Conservation (phyloP, 1,140 invertebrate species). For the Drosophila ironensis region DNA sequence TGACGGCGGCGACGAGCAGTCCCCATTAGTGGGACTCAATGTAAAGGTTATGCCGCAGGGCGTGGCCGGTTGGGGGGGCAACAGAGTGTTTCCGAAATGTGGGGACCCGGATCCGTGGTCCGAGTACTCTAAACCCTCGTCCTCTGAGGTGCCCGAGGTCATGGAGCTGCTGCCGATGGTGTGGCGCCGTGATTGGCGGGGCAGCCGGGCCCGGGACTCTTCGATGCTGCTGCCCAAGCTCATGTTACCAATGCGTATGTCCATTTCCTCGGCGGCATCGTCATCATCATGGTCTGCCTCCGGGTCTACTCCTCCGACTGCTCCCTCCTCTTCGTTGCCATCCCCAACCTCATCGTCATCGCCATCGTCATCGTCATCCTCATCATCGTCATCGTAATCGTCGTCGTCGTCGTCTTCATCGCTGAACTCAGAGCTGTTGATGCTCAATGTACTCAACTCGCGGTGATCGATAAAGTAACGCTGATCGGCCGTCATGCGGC, state of each 20-base stretch:
- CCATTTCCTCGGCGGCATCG: constrained; percentile 70
- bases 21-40: constrained; percentile 84
- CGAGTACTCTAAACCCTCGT: constrained; percentile 68
- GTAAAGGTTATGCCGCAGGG: constrained; percentile 87
- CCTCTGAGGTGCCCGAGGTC: constrained; percentile 61
- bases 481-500: constrained; percentile 83
- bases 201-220: constrained; percentile 59
- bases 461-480: constrained; percentile 73
- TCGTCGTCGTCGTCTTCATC: constrained; percentile 84
- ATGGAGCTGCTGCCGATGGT: constrained; percentile 75
- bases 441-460: constrained; percentile 81
- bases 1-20: constrained; percentile 72
- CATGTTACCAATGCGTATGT: constrained; percentile 62
- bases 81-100: constrained; percentile 70
- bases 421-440: constrained; percentile 83
- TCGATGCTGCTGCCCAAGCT: constrained; percentile 74
- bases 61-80: constrained; percentile 67
- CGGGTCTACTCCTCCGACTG: too few relatives aligned
- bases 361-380: constrained; percentile 60
- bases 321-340: constrained; percentile 37
- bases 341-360: constrained; percentile 31
- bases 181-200: constrained; percentile 71
- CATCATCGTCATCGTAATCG: constrained; percentile 31
- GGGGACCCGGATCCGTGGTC: constrained; percentile 72
- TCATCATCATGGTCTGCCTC: constrained; percentile 46